These are phyloP conservation scores for Australoheros scitulus DNA, from an alignment of 2,113 vertebrate genomes.

Conservation along the genomic window DNA sequence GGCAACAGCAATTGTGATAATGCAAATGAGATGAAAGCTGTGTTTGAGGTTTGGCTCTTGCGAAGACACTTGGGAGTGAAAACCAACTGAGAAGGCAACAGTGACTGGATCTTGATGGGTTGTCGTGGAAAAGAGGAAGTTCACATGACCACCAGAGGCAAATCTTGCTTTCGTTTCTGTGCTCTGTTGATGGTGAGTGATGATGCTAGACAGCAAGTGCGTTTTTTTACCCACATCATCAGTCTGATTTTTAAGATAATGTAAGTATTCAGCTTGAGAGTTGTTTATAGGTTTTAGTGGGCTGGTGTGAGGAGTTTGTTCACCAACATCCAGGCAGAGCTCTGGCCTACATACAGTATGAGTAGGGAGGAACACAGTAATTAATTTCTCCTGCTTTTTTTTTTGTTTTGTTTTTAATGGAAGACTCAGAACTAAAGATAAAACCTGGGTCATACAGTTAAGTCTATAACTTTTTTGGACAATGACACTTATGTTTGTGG, in stretches of 20 bases:
- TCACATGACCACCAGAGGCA: not conserved
- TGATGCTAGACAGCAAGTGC: not conserved
- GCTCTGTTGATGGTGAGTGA: not conserved
- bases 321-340: conserved; percentile 16
- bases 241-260: not conserved
- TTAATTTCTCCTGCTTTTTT: not conserved
- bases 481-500: not conserved
- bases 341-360: conserved; percentile 13
- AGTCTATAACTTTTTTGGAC: too few species aligned
- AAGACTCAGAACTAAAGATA: not conserved
- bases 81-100: conserved; percentile 61
- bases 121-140: conserved; percentile 3
- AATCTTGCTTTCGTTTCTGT: not conserved
- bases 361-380: conserved; percentile 6
- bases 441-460: not conserved
- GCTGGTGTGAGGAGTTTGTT: conserved; percentile 3
- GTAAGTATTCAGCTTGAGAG: not conserved
- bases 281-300: not conserved
- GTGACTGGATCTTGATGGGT: conserved; percentile 1
- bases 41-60: conserved; percentile 54
- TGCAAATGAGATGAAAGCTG: conserved; percentile 63
- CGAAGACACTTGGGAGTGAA: conserved; percentile 46
- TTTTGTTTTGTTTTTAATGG: not conserved
- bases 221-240: not conserved
- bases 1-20: conserved; percentile 44